A percentile compares a stretch with the other conserved stretches of the same genome.
phyloP scores from a whole-genome alignment of 2,113 vertebrate genomes.

The Phaetusa simplex region DNA sequence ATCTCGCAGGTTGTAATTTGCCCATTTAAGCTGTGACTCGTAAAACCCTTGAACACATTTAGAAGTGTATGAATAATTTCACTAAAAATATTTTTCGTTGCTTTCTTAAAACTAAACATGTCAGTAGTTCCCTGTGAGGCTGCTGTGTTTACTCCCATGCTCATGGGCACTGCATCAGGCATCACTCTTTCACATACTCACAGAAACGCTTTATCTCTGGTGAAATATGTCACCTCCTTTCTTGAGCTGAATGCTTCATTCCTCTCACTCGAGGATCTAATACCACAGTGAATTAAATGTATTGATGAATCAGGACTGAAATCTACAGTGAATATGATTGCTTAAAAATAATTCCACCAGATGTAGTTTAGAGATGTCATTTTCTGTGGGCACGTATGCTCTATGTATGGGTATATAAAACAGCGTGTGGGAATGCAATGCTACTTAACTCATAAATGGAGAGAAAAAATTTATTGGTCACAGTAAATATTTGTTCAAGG shows the following conservation, averaged over 20 bases:
- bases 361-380: constrained; percentile 32
- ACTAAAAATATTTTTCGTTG: background rate
- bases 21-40: background rate
- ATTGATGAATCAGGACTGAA: constrained; percentile 33
- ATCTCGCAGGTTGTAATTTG: background rate
- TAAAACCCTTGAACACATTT: background rate
- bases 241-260: background rate
- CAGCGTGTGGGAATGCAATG: constrained; percentile 10
- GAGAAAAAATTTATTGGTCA: constrained; percentile 54
- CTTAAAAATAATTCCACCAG: constrained; percentile 52
- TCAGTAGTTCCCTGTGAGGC: background rate
- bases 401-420: constrained; percentile 21
- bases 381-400: constrained; percentile 23
- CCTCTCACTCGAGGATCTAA: constrained; percentile 18
- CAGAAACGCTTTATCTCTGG: background rate
- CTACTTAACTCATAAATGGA: constrained; percentile 55
- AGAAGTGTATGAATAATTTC: background rate
- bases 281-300: constrained; percentile 32
- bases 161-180: background rate
- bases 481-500: constrained; percentile 60
- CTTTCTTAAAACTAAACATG: background rate
- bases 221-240: constrained; percentile 31
- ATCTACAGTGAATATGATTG: constrained; percentile 44
- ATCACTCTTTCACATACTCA: background rate
- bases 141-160: background rate